These are phyloP conservation scores for Chrysotoxum bicinctum DNA, from an alignment of 2,888 invertebrate genomes.

Conservation along the genomic window DNA sequence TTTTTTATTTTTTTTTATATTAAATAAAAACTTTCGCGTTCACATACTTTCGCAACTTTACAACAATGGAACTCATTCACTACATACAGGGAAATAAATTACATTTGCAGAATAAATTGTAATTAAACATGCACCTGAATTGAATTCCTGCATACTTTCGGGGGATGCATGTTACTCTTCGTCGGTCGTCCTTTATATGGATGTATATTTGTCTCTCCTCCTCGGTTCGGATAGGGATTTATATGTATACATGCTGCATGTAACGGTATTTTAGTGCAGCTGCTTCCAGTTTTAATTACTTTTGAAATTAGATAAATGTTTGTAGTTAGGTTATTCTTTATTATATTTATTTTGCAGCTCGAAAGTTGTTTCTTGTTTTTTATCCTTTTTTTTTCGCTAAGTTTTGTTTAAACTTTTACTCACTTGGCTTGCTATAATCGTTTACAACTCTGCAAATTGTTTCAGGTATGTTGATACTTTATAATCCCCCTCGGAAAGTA, in stretches of 20 bases:
- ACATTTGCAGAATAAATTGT: slow-evolving; percentile 72
- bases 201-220: slow-evolving; percentile 1
- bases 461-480: slow-evolving; percentile 38
- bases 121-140: slow-evolving; percentile 73
- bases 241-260: slow-evolving; percentile 8
- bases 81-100: slow-evolving; percentile 69
- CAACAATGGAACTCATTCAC: slow-evolving; percentile 60
- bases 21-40: slow-evolving; percentile 48
- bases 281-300: slow-evolving; percentile 71
- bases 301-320: slow-evolving; percentile 73
- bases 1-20: slow-evolving; percentile 8
- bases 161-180: slow-evolving; percentile 6
- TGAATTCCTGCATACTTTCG: slow-evolving; percentile 65
- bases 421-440: slow-evolving; percentile 39
- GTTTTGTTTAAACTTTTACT: slow-evolving; percentile 23
- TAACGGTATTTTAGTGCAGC: slow-evolving; percentile 63
- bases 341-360: slow-evolving; percentile 59
- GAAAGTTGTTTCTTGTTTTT: slow-evolving; percentile 27
- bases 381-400: slow-evolving; percentile 1
- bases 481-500: background rate
- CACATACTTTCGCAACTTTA: slow-evolving; percentile 57
- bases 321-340: slow-evolving; percentile 68
- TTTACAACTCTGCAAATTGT: slow-evolving; percentile 49
- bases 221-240: background rate
- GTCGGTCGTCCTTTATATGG: background rate